These are phyloP conservation scores for Theristicus caerulescens DNA, from an alignment of 2,113 vertebrate genomes.

Conservation along the genomic window DNA sequence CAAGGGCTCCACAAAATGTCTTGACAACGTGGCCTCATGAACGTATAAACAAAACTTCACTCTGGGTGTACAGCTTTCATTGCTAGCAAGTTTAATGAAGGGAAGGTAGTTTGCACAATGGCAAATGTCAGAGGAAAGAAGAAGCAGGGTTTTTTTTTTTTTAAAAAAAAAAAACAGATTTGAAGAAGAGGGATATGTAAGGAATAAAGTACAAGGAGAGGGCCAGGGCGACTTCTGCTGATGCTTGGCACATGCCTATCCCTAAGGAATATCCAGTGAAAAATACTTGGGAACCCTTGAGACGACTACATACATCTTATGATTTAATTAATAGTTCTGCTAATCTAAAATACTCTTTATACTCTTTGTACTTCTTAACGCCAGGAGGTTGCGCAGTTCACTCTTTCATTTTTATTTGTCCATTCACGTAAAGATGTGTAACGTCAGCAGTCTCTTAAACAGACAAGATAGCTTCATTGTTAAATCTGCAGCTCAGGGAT, in stretches of 20 bases:
- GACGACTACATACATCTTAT: background rate
- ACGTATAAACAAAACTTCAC: background rate
- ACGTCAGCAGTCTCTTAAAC: background rate
- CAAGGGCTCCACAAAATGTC: background rate
- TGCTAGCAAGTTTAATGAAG: background rate
- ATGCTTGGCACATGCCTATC: background rate
- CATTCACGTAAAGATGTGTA: rapidly evolving
- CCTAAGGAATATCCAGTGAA: background rate
- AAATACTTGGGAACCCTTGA: background rate
- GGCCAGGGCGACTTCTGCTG: background rate
- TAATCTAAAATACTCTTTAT: background rate
- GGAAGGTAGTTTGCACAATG: background rate
- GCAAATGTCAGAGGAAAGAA: background rate
- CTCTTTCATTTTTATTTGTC: background rate
- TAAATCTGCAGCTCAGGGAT: background rate
- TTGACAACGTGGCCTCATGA: background rate
- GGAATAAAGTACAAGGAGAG: background rate
- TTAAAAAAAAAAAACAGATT: background rate
- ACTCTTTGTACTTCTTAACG: background rate
- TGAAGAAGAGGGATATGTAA: background rate
- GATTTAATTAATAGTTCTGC: background rate
- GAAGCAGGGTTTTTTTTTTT: too few species aligned
- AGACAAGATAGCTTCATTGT: background rate
- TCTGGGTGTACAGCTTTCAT: background rate
- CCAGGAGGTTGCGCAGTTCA: background rate